Base-by-base conservation (phyloP, 2,797 vertebrate species). In the Gallinago stenura region DNA sequence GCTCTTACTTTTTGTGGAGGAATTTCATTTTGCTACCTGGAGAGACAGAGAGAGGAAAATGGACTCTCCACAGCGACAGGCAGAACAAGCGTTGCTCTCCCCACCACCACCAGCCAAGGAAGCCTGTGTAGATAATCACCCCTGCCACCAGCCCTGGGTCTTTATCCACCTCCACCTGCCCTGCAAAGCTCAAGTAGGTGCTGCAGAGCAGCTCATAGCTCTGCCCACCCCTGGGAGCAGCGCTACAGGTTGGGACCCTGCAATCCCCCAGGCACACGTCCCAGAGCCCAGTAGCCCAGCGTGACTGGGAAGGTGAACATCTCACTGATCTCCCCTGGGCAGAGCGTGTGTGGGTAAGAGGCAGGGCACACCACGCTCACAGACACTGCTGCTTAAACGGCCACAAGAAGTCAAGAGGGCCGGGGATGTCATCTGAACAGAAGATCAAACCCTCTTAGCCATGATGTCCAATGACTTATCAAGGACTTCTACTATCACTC, bases 1-100 rank as follows among this genome's bases (percentile, higher is more conserved):
- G 18, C 17, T 82, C 75, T 98, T 98, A 99, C 93, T 99, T 99
- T 97, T 99, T 99, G 90, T 99, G 99, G 37, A 99, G 99, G 96
- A 99, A 99, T 97, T 99, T 99, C 99, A 99, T 99, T 97, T 99
- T 99, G 97, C 98, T 99, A 94, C 99, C 99, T 99, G 91, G 75
- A 97, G 95, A 96, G 65, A 92, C 14, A 90, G 96, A 96, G 61
- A 43, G 61, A 90, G 81, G 68, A 72, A 77, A 89, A 60, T 5
- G n/a, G 31, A 51, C 10, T 89, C 57, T 24, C 26, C 31, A 56
- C 6, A 69, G 84, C 3, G 31, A 72, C 20, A 69, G 33, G n/a
- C 50, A 68, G 77, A 77, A 35, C 45, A 56, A 53, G 26, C 0
- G 3, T 46, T n/a, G 28, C 12, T 65, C 21, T 51, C 20, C 71